Base-by-base conservation (phyloP, 2,888 invertebrate species). In the Hirudinaria manillensis region DNA sequence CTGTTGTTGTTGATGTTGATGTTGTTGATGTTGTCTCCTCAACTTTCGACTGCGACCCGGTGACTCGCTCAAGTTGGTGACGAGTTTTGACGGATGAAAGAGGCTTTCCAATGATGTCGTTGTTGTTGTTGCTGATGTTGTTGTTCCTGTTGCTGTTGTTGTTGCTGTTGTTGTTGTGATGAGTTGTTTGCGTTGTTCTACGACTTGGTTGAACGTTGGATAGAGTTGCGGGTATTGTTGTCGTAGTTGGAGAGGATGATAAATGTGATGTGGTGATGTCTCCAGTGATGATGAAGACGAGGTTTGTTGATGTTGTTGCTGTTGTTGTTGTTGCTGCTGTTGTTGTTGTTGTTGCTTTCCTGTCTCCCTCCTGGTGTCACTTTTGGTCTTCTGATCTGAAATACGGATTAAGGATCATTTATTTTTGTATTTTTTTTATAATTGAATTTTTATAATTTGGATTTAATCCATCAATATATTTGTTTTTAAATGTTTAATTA, bases 11-110 rank as follows among this genome's bases (percentile, higher is more conserved):
- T n/a, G n/a, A n/a, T n/a, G n/a, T n/a, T n/a, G n/a, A n/a, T n/a
- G n/a, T n/a, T n/a, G n/a, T n/a, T n/a, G n/a, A n/a, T n/a, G n/a
- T n/a, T n/a, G n/a, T 53, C 53, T 53, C 7, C 61, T 24, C 61
- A 61, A 29, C 61, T 61, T 61, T 10, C 61, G 7, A 16, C 61
- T 61, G 3, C 61, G 24, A 27, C 61, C 61, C n/a, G 61, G 61
- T 4, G 61, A 61, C 61, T 61, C 61, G 10, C 24, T 27, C 61
- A 61, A 29, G 29, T 61, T 29, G 61, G 61, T 29, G 24, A 61
- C 61, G 61, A 61, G 61, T 19, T 61, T 61, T 6, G 61, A 61
- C 29, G 61, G 61, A n/a, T 61, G 61, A n/a, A 61, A 61, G 29
- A 29, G 61, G 29, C 24, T 27, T 24, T 61, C 61, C 61, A 61